Evolutionary conservation across 2,113 vertebrate species (phyloP).

Genomic region (Pedetes capensis): DNA sequence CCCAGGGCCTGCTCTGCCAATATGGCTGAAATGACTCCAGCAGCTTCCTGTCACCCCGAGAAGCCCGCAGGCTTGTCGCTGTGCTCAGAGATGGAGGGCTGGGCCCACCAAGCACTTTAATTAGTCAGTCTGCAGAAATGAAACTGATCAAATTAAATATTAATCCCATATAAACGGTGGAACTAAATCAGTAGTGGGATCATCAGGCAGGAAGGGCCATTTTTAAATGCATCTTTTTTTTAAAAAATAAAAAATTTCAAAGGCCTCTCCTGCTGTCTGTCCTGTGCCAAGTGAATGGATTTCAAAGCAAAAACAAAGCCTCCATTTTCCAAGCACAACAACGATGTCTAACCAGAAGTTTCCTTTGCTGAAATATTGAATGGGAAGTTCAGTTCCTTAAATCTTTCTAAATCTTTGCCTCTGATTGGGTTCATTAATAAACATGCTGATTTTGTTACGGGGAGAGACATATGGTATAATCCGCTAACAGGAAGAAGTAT

Average conservation of each 20-base stretch:
- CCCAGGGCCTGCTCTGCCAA: neutral
- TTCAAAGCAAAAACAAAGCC: slow-evolving; percentile 80
- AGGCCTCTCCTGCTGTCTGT: slow-evolving; percentile 73
- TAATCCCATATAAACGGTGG: slow-evolving; percentile 85
- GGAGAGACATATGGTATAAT: slow-evolving; percentile 97
- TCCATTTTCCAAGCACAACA: slow-evolving; percentile 80
- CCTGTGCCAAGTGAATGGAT: slow-evolving; percentile 80
- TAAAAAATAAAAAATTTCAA: slow-evolving; percentile 52
- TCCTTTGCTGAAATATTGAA: slow-evolving; percentile 80
- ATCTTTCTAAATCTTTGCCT: slow-evolving; percentile 88
- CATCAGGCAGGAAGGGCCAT: slow-evolving; percentile 63
- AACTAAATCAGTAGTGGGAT: slow-evolving; percentile 82
- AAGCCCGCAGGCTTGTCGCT: slow-evolving; percentile 64
- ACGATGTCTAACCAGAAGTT: slow-evolving; percentile 79
- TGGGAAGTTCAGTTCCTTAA: slow-evolving; percentile 81
- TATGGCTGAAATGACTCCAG: neutral
- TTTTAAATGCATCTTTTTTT: slow-evolving; percentile 61
- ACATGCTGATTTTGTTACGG: slow-evolving; percentile 95
- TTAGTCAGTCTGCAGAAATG: slow-evolving; percentile 84
- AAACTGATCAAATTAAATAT: slow-evolving; percentile 87
- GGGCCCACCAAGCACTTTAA: slow-evolving; percentile 80
- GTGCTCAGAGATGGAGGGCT: slow-evolving; percentile 72
- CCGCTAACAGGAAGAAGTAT: slow-evolving; percentile 95
- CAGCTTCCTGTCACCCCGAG: slow-evolving; percentile 58
- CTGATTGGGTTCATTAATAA: slow-evolving; percentile 98